A percentile compares a stretch with the other conserved stretches of the same genome.
Conservation (phyloP, 2,113 vertebrate species). For the Atractosteus spatula region DNA sequence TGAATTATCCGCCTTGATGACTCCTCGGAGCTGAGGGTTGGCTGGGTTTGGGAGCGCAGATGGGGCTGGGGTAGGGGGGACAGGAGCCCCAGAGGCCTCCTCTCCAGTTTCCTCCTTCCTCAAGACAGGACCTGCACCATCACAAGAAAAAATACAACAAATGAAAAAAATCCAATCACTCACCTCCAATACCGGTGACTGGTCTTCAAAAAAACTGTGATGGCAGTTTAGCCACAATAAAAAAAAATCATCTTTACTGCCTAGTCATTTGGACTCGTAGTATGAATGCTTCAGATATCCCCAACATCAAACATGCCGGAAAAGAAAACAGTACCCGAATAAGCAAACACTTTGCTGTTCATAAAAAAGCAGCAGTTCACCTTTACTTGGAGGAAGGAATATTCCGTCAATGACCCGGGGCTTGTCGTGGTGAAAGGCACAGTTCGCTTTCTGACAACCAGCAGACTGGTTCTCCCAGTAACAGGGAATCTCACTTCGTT, state of each 20-base stretch:
- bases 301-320: too few species aligned
- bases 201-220: too few species aligned
- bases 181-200: too few species aligned
- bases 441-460: slow-evolving; percentile 92
- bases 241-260: too few species aligned
- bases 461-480: slow-evolving; percentile 93
- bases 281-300: too few species aligned
- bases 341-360: not conserved
- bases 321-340: too few species aligned
- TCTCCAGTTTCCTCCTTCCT: slow-evolving; percentile 71
- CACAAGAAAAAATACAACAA: not conserved
- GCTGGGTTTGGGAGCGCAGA: slow-evolving; percentile 64
- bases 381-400: slow-evolving; percentile 80
- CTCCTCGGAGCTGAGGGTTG: slow-evolving; percentile 80
- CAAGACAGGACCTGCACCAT: slow-evolving; percentile 41
- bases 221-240: too few species aligned
- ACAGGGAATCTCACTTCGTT: slow-evolving; percentile 86
- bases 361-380: slow-evolving; percentile 53
- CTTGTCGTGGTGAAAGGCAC: slow-evolving; percentile 87
- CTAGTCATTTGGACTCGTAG: too few species aligned
- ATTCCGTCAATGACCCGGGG: slow-evolving; percentile 78
- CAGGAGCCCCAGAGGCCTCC: slow-evolving; percentile 55
- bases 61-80: slow-evolving; percentile 45
- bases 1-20: slow-evolving; percentile 84
- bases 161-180: too few species aligned